These are phyloP conservation scores for Monoplex corrugatus DNA, from an alignment of 2,888 invertebrate species.

Conservation along the genomic window DNA sequence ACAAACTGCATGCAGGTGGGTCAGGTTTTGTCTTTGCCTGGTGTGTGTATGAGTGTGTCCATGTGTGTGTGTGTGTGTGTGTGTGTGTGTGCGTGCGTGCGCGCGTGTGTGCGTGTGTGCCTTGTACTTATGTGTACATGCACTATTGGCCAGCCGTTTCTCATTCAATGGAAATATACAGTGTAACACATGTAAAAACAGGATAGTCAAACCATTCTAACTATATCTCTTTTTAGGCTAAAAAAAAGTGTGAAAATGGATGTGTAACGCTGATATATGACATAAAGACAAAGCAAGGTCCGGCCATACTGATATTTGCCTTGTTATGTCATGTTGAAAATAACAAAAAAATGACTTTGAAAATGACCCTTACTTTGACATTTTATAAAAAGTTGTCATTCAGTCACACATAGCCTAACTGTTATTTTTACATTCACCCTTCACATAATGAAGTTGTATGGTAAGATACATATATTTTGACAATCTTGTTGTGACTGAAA, in stretches of 20 bases:
- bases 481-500: no score
- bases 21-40: not conserved
- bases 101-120: not conserved
- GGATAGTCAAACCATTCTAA: not conserved
- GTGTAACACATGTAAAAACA: not conserved
- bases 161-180: not conserved
- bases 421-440: no score
- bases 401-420: no score
- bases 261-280: not conserved
- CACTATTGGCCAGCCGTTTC: no score
- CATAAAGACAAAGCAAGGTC: not conserved
- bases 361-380: no score
- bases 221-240: not conserved
- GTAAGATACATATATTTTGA: no score
- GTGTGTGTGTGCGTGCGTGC: not conserved
- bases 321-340: no score
- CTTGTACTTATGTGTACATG: not conserved
- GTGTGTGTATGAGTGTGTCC: not conserved
- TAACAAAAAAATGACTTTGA: no score
- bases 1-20: constrained; percentile 38
- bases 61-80: not conserved
- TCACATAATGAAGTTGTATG: no score
- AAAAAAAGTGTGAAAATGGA: not conserved
- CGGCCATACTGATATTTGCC: no score
- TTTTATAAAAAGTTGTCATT: no score